A percentile compares a stretch with the other conserved stretches of the same genome.
Evolutionary conservation across 2,797 vertebrate genomes (phyloP).

Genomic region (Anguilla megastoma): DNA sequence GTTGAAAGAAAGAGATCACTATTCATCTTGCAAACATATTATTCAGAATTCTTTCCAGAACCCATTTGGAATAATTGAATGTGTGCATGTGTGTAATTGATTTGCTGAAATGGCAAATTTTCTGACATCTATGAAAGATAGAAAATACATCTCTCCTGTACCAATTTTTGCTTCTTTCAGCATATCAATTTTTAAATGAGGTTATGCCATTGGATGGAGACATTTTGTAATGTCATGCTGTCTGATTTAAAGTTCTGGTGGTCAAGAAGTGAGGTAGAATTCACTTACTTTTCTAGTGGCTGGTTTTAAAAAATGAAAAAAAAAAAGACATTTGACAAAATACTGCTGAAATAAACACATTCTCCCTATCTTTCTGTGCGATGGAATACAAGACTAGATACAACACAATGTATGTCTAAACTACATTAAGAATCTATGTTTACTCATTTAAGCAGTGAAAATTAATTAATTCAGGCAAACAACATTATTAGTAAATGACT

Average conservation of each 20-base stretch:
- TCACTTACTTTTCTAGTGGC: not conserved
- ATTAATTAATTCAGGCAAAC: not conserved
- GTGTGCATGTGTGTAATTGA: not conserved
- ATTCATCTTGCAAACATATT: constrained; percentile 2
- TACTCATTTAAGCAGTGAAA: not conserved
- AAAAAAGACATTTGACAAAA: not conserved
- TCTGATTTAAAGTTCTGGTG: not conserved
- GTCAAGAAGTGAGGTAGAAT: not conserved
- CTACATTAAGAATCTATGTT: not conserved
- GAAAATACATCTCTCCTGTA: not conserved
- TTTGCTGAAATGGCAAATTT: not conserved
- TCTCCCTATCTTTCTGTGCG: not conserved
- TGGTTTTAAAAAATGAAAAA: too few relatives aligned
- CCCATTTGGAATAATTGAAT: not conserved
- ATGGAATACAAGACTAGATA: not conserved
- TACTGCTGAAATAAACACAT: not conserved
- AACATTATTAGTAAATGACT: not conserved
- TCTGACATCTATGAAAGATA: not conserved
- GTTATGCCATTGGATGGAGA: not conserved
- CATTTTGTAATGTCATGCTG: not conserved
- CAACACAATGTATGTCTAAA: not conserved
- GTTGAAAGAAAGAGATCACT: not conserved
- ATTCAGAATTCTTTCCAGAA: not conserved
- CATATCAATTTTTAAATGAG: not conserved
- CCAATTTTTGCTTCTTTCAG: not conserved